These are phyloP conservation scores for Myotis pilosus DNA, from an alignment of 2,797 vertebrate species.

Conservation along the genomic window DNA sequence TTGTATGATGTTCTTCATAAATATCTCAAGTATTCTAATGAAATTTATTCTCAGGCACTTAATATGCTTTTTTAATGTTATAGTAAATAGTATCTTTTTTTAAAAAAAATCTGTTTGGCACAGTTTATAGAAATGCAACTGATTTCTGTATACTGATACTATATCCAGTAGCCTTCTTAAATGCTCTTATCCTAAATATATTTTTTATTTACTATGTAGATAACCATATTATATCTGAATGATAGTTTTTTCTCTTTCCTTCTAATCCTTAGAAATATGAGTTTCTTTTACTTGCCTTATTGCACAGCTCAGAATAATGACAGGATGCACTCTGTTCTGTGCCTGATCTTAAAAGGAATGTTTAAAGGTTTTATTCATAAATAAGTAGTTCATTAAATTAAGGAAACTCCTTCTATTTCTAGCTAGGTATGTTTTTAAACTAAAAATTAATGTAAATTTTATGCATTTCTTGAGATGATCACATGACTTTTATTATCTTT, in stretches of 20 bases:
- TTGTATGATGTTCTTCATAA: neutral
- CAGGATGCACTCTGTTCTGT: neutral
- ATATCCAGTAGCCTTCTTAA: neutral
- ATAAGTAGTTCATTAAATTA: neutral
- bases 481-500: neutral
- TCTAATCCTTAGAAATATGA: neutral
- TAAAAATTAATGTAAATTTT: neutral
- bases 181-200: neutral
- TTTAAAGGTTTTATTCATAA: neutral
- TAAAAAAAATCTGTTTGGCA: neutral
- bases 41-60: neutral
- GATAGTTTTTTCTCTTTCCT: neutral
- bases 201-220: neutral
- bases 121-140: neutral
- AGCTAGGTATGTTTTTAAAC: neutral
- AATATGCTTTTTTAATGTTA: neutral
- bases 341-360: neutral
- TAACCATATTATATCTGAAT: neutral
- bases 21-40: neutral
- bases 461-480: neutral
- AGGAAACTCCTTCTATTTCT: neutral
- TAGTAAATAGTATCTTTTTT: neutral
- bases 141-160: neutral
- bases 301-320: neutral
- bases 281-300: neutral